These are phyloP conservation scores for Leguminivora glycinivorella DNA, from an alignment of 1,140 invertebrate genomes.

Conservation along the genomic window DNA sequence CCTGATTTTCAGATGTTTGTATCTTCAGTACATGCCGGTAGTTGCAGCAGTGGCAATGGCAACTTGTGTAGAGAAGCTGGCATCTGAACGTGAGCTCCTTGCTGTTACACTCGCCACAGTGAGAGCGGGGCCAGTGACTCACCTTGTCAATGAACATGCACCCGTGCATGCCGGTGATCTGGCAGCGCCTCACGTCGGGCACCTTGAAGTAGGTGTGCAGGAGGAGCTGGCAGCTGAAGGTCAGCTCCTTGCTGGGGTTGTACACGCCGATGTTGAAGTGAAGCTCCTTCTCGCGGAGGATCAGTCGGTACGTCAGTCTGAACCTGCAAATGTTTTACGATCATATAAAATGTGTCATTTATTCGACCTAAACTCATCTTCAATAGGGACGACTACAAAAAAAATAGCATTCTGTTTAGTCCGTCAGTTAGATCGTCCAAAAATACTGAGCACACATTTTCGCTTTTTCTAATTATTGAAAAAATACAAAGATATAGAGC, in stretches of 20 bases:
- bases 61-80: constrained; percentile 96
- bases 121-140: too few species aligned
- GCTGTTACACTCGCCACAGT: constrained; percentile 93
- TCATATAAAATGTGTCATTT: too few species aligned
- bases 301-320: constrained; percentile 91
- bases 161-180: constrained; percentile 94
- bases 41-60: too few species aligned
- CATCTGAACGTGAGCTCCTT: constrained; percentile 95
- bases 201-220: constrained; percentile 98
- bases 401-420: too few species aligned
- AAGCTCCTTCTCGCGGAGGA: constrained; percentile 93
- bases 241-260: constrained; percentile 93
- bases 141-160: constrained; percentile 97
- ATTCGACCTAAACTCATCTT: too few species aligned
- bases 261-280: constrained; percentile 95
- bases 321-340: constrained; percentile 77
- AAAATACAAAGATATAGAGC: too few species aligned
- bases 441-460: too few species aligned
- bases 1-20: too few species aligned
- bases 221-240: constrained; percentile 95
- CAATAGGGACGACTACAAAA: too few species aligned
- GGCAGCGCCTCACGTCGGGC: constrained; percentile 93
- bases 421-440: too few species aligned
- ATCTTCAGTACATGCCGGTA: constrained; percentile 93
- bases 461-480: too few species aligned